Evolutionary conservation across 2,797 vertebrate species (phyloP).

Genomic region (Mus spretus): DNA sequence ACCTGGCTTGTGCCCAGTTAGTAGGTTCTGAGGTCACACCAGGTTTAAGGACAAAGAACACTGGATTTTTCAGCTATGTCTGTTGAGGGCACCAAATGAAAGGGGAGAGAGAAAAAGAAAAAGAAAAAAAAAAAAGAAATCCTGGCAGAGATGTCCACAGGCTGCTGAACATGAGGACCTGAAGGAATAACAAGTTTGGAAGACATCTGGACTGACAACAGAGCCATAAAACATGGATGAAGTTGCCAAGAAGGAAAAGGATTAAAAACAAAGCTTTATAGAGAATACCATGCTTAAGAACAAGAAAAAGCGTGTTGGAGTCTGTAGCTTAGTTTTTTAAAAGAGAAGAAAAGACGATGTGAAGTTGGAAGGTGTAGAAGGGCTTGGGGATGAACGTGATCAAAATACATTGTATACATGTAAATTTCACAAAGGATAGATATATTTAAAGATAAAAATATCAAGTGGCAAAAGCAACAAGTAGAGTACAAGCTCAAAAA

Average conservation of each 20-base stretch:
- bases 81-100: neutral
- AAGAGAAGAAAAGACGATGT: neutral
- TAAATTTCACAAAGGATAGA: neutral
- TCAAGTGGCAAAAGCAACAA: neutral
- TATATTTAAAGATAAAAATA: neutral
- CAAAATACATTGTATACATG: neutral
- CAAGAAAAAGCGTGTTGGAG: neutral
- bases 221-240: conserved; percentile 36
- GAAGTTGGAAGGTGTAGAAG: neutral
- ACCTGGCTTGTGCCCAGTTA: neutral
- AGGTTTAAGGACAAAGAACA: neutral
- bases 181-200: conserved; percentile 35
- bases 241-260: conserved; percentile 37
- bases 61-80: neutral
- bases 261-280: conserved; percentile 52
- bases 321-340: neutral
- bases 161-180: neutral
- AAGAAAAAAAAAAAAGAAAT: neutral
- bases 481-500: neutral
- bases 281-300: neutral
- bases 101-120: neutral
- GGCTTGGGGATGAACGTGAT: neutral
- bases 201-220: conserved; percentile 50
- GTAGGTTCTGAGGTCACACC: neutral
- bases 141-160: neutral